Evolutionary conservation across 2,797 vertebrate genomes (phyloP), one percentile per base, ranked within the genome.

Genomic region (Falco berigora): DNA sequence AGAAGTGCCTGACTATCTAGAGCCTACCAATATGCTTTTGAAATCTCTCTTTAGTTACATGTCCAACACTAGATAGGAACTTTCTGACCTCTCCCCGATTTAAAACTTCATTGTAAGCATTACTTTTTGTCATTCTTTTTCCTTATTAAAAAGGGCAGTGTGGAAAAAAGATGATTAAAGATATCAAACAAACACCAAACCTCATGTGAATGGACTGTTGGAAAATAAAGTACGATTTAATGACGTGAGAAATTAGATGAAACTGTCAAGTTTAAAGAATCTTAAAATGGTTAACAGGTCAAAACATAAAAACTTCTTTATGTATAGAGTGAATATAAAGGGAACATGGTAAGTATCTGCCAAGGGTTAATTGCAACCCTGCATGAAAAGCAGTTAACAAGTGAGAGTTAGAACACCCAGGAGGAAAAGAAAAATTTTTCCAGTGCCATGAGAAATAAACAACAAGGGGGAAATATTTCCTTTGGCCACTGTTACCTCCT

Each of bases 371-470:
- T 98, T 98, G 98, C 98, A 98, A 97, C 98, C 98, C 98, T 96
- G 97, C 98, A 98, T 98, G 98, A 98, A 98, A 99, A 98, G 98
- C 98, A 98, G 98, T 99, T 99, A 99, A 99, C 98, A 98, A 99
- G 98, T 98, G 98, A 98, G 98, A 98, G 97, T 98, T 97, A 97
- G 98, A 98, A 99, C 98, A 98, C 98, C 98, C 98, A 98, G 97
- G 98, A 98, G 98, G 98, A 97, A 98, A 98, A 97, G 98, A 98
- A 97, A 98, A 98, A 98, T 98, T 98, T 98, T 98, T 98, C 97
- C 97, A 98, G 98, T 98, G 98, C 98, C 98, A 98, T 98, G 98
- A 98, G 98, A 98, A 98, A 98, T 98, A 98, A 98, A 98, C 98
- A 98, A 98, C 95, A 97, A 96, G 96, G 94, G 97, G 97, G 97